Conservation (phyloP, 1,140 invertebrate genomes). For the Drosophila simulans region DNA sequence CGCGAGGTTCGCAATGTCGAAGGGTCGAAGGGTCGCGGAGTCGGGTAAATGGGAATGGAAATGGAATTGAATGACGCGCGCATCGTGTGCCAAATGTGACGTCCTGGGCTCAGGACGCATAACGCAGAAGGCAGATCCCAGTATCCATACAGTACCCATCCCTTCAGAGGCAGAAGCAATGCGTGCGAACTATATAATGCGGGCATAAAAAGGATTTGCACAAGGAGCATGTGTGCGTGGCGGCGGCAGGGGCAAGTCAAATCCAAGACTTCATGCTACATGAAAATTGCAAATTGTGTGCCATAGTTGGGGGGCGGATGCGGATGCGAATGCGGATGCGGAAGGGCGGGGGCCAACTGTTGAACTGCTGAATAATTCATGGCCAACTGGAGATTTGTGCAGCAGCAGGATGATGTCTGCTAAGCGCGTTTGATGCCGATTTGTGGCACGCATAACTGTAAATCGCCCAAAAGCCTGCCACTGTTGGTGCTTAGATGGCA, state of each 20-base stretch:
- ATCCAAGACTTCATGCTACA: constrained; percentile 45
- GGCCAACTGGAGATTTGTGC: constrained; percentile 77
- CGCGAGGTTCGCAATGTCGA: background rate
- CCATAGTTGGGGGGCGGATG: constrained; percentile 47
- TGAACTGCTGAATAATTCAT: constrained; percentile 80
- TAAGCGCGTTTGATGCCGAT: constrained; percentile 72
- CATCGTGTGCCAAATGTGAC: constrained; percentile 64
- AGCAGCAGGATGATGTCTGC: constrained; percentile 52
- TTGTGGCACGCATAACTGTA: constrained; percentile 75
- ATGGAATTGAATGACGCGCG: constrained; percentile 78
- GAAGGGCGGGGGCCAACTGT: constrained; percentile 34
- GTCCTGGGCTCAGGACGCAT: background rate
- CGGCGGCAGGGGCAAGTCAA: constrained; percentile 37
- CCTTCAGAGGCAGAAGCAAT: constrained; percentile 36
- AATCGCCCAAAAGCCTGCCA: constrained; percentile 47
- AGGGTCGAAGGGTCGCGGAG: background rate
- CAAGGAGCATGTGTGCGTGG: constrained; percentile 32
- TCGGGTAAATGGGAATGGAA: constrained; percentile 51
- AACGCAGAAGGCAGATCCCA: background rate
- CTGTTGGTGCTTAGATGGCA: constrained; percentile 4
- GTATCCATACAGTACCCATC: background rate
- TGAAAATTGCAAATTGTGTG: constrained; percentile 71
- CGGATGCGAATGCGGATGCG: too few relatives aligned
- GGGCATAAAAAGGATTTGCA: constrained; percentile 84
- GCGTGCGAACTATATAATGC: constrained; percentile 81